Conservation (phyloP, 2,113 vertebrate genomes). For the Ochotona princeps region DNA sequence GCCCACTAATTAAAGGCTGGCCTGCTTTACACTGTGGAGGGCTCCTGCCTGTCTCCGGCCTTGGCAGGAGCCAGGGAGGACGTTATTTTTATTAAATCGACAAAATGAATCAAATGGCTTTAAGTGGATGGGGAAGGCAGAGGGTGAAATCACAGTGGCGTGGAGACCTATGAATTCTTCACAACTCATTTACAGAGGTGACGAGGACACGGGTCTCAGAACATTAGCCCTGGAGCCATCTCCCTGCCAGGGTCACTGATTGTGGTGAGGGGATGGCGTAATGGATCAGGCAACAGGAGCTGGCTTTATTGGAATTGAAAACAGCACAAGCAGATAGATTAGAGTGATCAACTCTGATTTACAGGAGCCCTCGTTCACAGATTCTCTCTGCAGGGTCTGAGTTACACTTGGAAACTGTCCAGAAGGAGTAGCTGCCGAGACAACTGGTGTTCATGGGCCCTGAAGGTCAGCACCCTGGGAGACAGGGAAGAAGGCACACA, state of each 20-base stretch:
- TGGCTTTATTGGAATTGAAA: conserved; percentile 62
- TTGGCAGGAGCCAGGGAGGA: not conserved
- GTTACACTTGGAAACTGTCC: not conserved
- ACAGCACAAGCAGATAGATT: not conserved
- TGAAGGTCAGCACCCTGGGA: not conserved
- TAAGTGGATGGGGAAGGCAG: not conserved
- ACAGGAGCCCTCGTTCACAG: not conserved
- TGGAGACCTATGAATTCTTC: not conserved
- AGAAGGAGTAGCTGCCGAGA: conserved; percentile 5
- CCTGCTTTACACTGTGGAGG: conserved; percentile 66
- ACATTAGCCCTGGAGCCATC: not conserved
- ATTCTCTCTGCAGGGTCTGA: not conserved
- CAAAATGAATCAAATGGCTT: conserved; percentile 43
- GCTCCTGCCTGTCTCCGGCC: conserved; percentile 36
- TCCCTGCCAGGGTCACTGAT: not conserved
- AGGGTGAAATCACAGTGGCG: not conserved
- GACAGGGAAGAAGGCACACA: not conserved
- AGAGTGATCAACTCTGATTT: conserved; percentile 44
- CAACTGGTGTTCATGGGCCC: rapidly evolving
- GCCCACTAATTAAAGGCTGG: conserved; percentile 50
- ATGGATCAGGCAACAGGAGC: not conserved
- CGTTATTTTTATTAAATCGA: conserved; percentile 62
- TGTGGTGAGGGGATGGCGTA: not conserved
- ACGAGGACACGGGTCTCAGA: not conserved
- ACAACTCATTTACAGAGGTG: not conserved